These are phyloP conservation scores for Ianthella basta DNA, from an alignment of 37 sponge, comb jelly and placozoan species.

Conservation along the genomic window DNA sequence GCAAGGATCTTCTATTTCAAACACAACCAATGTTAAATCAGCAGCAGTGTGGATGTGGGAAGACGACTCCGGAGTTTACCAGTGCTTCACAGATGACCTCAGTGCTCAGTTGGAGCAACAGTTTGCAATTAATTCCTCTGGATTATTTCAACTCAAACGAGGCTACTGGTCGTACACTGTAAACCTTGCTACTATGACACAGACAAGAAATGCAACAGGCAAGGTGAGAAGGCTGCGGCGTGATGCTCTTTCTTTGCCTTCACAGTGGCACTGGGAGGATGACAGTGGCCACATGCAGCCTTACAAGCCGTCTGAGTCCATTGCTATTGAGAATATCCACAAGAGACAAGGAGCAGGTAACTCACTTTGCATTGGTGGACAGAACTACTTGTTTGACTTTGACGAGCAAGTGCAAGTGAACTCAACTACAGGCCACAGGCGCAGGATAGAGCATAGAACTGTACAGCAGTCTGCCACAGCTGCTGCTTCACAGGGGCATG, in stretches of 20 bases:
- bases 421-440: background rate
- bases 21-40: too few relatives aligned
- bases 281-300: slow-evolving; percentile 36
- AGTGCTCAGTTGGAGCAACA: slow-evolving; percentile 14
- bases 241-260: too few relatives aligned
- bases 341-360: background rate
- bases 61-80: slow-evolving; percentile 53
- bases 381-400: slow-evolving; percentile 17
- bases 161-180: slow-evolving; percentile 33
- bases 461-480: too few relatives aligned
- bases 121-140: slow-evolving; percentile 32
- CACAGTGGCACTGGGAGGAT: slow-evolving; percentile 56
- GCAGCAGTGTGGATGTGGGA: slow-evolving; percentile 37
- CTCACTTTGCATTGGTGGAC: background rate
- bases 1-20: background rate
- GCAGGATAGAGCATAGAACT: background rate
- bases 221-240: slow-evolving; percentile 24
- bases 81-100: slow-evolving; percentile 29
- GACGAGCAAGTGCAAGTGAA: slow-evolving; percentile 8
- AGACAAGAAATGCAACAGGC: slow-evolving; percentile 53
- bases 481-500: too few relatives aligned
- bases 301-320: slow-evolving; percentile 45
- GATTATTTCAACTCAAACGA: background rate
- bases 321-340: slow-evolving; percentile 53
- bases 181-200: slow-evolving; percentile 68